Percentiles rank a stretch among this genome's conserved stretches.
phyloP scores from a whole-genome alignment of 2,797 vertebrate species.

The Macropodus opercularis region DNA sequence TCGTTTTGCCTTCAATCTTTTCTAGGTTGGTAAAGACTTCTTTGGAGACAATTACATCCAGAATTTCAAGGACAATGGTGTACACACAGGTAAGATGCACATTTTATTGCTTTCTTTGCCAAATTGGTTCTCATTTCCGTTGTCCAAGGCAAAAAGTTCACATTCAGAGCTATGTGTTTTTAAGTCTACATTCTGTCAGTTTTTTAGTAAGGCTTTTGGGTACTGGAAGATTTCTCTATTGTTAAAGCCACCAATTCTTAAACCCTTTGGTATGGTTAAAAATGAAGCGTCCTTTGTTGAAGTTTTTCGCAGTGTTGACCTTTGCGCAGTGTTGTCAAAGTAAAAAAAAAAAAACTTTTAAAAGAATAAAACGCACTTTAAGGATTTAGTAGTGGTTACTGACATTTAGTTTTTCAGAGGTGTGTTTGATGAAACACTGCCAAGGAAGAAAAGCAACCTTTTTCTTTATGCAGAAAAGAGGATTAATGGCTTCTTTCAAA shows the following conservation, averaged over 20 bases:
- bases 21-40: conserved; percentile 94
- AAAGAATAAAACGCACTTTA: conserved; percentile 1
- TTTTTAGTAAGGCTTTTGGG: conserved; percentile 14
- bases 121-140: conserved; percentile 54
- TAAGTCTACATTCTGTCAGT: conserved; percentile 22
- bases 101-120: conserved; percentile 25
- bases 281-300: too few species aligned
- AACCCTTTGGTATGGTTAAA: conserved; percentile 27
- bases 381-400: conserved; percentile 17
- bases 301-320: too few species aligned
- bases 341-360: neutral
- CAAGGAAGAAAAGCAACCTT: neutral
- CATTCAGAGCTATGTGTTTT: conserved; percentile 28
- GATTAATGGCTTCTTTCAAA: conserved; percentile 29
- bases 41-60: conserved; percentile 96
- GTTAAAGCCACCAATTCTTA: conserved; percentile 15
- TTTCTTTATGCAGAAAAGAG: conserved; percentile 14
- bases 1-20: conserved; percentile 72
- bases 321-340: too few species aligned
- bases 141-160: conserved; percentile 40
- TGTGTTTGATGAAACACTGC: neutral
- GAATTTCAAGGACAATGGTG: conserved; percentile 91
- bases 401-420: conserved; percentile 16
- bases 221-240: conserved; percentile 14
- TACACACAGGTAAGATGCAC: conserved; percentile 89